Percentiles rank a stretch among this genome's conserved stretches.
Evolutionary conservation across 2,797 vertebrate genomes (phyloP).

Genomic region (Micromesistius poutassou): DNA sequence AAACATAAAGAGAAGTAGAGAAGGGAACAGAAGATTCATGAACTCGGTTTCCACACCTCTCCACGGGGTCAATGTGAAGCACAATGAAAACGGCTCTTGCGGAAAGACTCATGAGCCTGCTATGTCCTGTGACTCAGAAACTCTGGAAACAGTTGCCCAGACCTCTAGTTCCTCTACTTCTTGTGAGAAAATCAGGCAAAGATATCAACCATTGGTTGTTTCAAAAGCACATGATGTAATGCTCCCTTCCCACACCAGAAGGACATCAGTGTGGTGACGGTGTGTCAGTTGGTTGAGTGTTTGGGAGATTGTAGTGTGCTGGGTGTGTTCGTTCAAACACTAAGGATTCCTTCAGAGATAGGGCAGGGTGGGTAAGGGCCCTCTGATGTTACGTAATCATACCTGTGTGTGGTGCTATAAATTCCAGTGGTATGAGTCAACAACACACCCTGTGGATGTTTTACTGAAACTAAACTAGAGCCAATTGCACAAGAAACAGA

Average conservation of each 20-base stretch:
- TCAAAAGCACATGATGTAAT: not conserved
- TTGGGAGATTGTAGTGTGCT: too few relatives aligned
- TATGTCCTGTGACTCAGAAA: slow-evolving; percentile 33
- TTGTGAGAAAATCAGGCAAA: not conserved
- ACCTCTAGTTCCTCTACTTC: not conserved
- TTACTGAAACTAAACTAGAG: not conserved
- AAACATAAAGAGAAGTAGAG: slow-evolving; percentile 10
- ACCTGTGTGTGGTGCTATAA: not conserved
- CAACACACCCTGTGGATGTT: not conserved
- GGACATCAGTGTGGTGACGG: not conserved
- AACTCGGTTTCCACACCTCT: slow-evolving; percentile 6
- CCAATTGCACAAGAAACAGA: not conserved
- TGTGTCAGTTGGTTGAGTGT: not conserved
- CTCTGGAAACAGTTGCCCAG: not conserved
- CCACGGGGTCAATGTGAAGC: slow-evolving; percentile 34
- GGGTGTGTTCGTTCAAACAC: not conserved
- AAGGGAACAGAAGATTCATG: slow-evolving; percentile 4
- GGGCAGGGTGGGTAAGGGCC: not conserved
- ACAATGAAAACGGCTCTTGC: slow-evolving; percentile 36
- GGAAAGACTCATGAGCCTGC: slow-evolving; percentile 21
- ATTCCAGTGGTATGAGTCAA: not conserved
- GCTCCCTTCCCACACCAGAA: not conserved
- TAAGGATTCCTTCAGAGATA: not conserved
- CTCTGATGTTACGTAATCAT: not conserved
- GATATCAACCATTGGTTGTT: not conserved